A percentile compares a stretch with the other conserved stretches of the same genome.
Conservation (phyloP, 2,113 vertebrate genomes). For the Eleginops maclovinus region DNA sequence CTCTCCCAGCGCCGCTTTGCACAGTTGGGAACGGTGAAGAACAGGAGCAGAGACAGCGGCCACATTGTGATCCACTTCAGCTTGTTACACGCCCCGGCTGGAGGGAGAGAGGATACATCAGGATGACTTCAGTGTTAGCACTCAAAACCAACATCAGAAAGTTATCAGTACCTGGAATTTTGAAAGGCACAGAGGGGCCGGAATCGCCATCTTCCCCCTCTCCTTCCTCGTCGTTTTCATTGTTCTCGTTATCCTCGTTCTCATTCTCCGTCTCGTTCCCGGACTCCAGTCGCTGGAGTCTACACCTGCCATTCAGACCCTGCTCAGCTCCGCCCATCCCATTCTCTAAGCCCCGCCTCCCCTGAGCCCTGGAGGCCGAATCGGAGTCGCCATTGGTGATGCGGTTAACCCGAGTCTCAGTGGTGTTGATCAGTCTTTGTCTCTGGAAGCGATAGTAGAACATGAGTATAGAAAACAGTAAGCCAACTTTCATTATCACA, state of each 20-base stretch:
- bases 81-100: slow-evolving; percentile 88
- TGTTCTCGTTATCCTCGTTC: slow-evolving; percentile 90
- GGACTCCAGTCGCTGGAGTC: slow-evolving; percentile 83
- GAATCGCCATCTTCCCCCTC: slow-evolving; percentile 80
- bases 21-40: slow-evolving; percentile 95
- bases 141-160: not conserved
- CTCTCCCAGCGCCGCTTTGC: slow-evolving; percentile 91
- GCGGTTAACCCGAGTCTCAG: slow-evolving; percentile 79
- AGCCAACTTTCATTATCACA: not conserved
- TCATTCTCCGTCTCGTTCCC: slow-evolving; percentile 88
- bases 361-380: slow-evolving; percentile 86
- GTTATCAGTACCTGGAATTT: slow-evolving; percentile 82
- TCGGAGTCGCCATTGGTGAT: slow-evolving; percentile 91
- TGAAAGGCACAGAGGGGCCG: slow-evolving; percentile 91
- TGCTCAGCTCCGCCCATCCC: slow-evolving; percentile 87
- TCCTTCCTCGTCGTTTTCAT: slow-evolving; percentile 87
- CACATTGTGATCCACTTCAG: slow-evolving; percentile 91
- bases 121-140: not conserved
- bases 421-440: slow-evolving; percentile 93
- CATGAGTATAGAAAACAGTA: not conserved
- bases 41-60: slow-evolving; percentile 91
- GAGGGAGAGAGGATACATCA: not conserved
- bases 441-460: slow-evolving; percentile 79
- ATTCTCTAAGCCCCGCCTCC: slow-evolving; percentile 89
- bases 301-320: slow-evolving; percentile 78